Conservation (phyloP, 2,888 invertebrate genomes). For the Agapostemon virescens region DNA sequence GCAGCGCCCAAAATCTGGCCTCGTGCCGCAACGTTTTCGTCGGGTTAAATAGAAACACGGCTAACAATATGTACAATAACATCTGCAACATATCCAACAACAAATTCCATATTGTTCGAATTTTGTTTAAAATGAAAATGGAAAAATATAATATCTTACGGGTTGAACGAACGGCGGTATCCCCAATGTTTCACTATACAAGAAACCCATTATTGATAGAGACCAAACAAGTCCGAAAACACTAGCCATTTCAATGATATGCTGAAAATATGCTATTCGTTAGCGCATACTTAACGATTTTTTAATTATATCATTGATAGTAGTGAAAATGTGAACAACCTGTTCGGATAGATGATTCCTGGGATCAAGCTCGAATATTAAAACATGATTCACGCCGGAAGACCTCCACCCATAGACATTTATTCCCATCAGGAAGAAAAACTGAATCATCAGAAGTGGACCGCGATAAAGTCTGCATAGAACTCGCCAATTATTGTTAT, state of each 20-base stretch:
- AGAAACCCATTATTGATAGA: slow-evolving; percentile 91
- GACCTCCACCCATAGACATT: slow-evolving; percentile 98
- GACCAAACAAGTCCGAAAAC: slow-evolving; percentile 98
- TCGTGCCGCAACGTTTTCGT: slow-evolving; percentile 94
- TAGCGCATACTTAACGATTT: not conserved
- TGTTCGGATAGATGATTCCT: slow-evolving; percentile 96
- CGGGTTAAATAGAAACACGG: slow-evolving; percentile 95
- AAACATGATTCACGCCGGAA: slow-evolving; percentile 97
- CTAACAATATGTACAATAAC: slow-evolving; percentile 86
- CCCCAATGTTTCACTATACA: slow-evolving; percentile 90
- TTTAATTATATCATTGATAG: not conserved
- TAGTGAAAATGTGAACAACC: slow-evolving; percentile 75
- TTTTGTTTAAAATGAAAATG: not conserved
- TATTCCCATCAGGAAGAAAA: slow-evolving; percentile 96
- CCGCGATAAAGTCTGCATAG: slow-evolving; percentile 94
- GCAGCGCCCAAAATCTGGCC: slow-evolving; percentile 95
- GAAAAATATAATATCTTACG: slow-evolving; percentile 44
- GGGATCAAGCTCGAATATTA: slow-evolving; percentile 98
- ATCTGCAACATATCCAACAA: too few relatives aligned
- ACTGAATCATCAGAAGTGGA: slow-evolving; percentile 94
- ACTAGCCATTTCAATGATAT: slow-evolving; percentile 95
- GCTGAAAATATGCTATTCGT: slow-evolving; percentile 81
- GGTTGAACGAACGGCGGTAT: slow-evolving; percentile 97
- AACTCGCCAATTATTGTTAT: slow-evolving; percentile 83
- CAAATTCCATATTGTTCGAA: too few relatives aligned